Base-by-base conservation (phyloP, 2,797 vertebrate species). In the Lates japonicus region DNA sequence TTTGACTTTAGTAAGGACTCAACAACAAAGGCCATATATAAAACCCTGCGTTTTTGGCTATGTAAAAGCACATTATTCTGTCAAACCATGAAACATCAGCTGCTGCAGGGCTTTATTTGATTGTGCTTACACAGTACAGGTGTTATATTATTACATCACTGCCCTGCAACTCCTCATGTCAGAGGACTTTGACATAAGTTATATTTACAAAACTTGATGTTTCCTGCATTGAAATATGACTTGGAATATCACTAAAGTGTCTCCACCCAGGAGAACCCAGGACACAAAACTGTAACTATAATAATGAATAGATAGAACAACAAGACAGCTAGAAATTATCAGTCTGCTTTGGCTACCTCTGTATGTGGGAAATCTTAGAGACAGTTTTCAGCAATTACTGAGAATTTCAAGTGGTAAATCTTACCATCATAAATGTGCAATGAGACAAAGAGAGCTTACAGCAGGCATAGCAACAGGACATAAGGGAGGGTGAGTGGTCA, bases 241-340 rank as follows among this genome's bases (percentile, higher is more conserved):
- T 37, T 49, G 61, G 74, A 74, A 74, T 70, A 76, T 66, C 35
- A 37, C 20, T 61, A 41, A 69, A 71, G 68, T 12, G 31, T 64
- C 52, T 58, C 46, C 35, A 48, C 41, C 52, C 59, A 20, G n/a
- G 51, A 67, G 62, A 71, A 37, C n/a, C n/a, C n/a, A n/a, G n/a
- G n/a, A n/a, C n/a, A n/a, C n/a, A n/a, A n/a, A n/a, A n/a, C n/a
- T n/a, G n/a, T n/a, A n/a, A n/a, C n/a, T n/a, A n/a, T n/a, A n/a
- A n/a, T n/a, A n/a, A n/a, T n/a, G n/a, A n/a, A n/a, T n/a, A n/a
- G n/a, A n/a, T n/a, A n/a, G n/a, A n/a, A n/a, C n/a, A n/a, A n/a
- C n/a, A n/a, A n/a, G n/a, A n/a, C n/a, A n/a, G n/a, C n/a, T n/a
- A n/a, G n/a, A n/a, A n/a, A n/a, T n/a, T n/a, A n/a, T n/a, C n/a